Base-by-base conservation (phyloP, 2,797 vertebrate genomes). In the Lepilemur ruficaudatus region DNA sequence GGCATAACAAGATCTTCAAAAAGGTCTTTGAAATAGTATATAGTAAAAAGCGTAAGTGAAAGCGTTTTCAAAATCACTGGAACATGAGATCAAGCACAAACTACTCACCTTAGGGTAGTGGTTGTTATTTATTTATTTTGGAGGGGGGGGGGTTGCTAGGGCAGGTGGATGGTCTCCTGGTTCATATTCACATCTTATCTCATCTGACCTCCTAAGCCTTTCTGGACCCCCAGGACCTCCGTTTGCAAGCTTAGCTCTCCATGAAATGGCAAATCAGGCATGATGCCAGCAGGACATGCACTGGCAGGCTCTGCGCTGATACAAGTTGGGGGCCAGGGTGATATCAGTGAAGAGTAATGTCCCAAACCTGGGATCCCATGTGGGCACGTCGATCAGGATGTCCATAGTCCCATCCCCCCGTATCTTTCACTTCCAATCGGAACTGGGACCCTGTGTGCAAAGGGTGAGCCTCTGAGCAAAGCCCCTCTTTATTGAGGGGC, bases 91-190 rank as follows among this genome's bases (percentile, higher is more conserved):
- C 3, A 28, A 46, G 23, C 9, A 11, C 43, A 32, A 41, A 13
- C 12, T 25, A 1, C 13, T 14, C 22, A 46, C 7, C 11, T 8
- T 3, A 0, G 7, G 3, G 14, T 12, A 52, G 3, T 14, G 7
- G 13, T 25, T 2, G 9, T 28, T 41, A 23, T 91, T 57, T 70
- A 57, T 10, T 57, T 57, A 57, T 65, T 85, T 35, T 61, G 38
- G 10, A 17, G 55, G 14, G 0, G 55, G 14, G 0, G 14, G 0
- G n/a, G 70, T 7, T 35, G 8, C 15, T 2, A 30, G 32, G 7
- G 18, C 25, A 46, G 5, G 73, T 11, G 10, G 32, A 3, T 46
- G 9, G 1, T 22, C 22, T 63, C 43, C 41, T 25, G 11, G 7
- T 70, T 57, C 23, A 76, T 1, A 18, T 17, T 30, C 38, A 10